Evolutionary conservation across 1,140 invertebrate species (phyloP).

Genomic region (Thaumatotibia leucotreta): DNA sequence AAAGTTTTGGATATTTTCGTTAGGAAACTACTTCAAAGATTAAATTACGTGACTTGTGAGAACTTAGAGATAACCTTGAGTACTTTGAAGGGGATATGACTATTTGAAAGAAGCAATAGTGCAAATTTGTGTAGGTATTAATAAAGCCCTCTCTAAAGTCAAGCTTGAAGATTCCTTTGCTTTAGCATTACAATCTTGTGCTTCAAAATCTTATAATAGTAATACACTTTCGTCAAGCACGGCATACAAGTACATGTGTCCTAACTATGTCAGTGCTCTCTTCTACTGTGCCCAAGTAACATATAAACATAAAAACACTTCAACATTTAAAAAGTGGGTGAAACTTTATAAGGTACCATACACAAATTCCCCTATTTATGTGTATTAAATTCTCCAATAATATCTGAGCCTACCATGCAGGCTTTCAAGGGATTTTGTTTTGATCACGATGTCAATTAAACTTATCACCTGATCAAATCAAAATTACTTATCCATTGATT

Average conservation of each 20-base stretch:
- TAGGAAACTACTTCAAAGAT: not conserved
- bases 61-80: too few relatives aligned
- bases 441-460: not conserved
- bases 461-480: not conserved
- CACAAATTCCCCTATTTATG: conserved; percentile 68
- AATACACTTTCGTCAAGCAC: not conserved
- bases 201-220: not conserved
- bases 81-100: not conserved
- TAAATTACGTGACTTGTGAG: not conserved
- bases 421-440: conserved; percentile 37
- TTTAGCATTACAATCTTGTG: not conserved
- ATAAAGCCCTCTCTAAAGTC: conserved; percentile 54
- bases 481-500: not conserved
- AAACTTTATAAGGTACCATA: conserved; percentile 76
- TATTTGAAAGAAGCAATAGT: conserved; percentile 25
- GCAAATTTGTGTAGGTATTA: conserved; percentile 75
- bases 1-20: not conserved
- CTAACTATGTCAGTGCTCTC: conserved; percentile 33
- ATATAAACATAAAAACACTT: conserved; percentile 54
- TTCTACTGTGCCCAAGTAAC: conserved; percentile 53
- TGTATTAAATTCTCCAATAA: conserved; percentile 28
- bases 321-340: conserved; percentile 62
- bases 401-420: conserved; percentile 61
- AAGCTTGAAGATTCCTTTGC: conserved; percentile 15
- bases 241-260: not conserved